Evolutionary conservation across 2,888 invertebrate species (phyloP).

Genomic region (Yponomeuta sedellus): DNA sequence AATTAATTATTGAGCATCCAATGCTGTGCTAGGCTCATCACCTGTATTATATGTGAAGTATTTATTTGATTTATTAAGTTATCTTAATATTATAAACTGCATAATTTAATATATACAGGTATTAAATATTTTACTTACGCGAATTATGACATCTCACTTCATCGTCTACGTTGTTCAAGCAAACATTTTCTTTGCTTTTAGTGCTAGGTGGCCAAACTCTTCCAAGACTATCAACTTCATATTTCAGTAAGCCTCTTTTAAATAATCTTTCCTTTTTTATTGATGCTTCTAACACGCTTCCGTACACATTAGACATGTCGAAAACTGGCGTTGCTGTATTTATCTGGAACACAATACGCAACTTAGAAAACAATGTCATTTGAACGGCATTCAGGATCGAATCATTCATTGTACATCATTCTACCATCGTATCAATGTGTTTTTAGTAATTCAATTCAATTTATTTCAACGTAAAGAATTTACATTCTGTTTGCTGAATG

Average conservation of each 20-base stretch:
- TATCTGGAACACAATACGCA: slow-evolving; percentile 27
- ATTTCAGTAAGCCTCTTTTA: slow-evolving; percentile 36
- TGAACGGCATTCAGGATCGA: no score
- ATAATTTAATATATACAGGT: no score
- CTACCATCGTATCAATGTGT: no score
- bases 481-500: no score
- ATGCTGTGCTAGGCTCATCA: no score
- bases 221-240: slow-evolving; percentile 34
- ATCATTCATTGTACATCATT: neutral
- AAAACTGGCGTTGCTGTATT: slow-evolving; percentile 34
- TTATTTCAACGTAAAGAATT: no score
- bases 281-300: slow-evolving; percentile 25
- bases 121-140: no score
- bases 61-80: neutral
- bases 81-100: neutral
- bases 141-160: slow-evolving; percentile 36
- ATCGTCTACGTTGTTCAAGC: slow-evolving; percentile 30
- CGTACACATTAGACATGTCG: slow-evolving; percentile 36
- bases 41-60: neutral
- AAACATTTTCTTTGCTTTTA: slow-evolving; percentile 23
- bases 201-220: slow-evolving; percentile 41
- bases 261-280: slow-evolving; percentile 29
- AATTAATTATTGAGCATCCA: no score
- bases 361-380: neutral
- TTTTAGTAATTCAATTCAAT: no score